These are phyloP conservation scores for Caenorhabditis latens DNA, from an alignment of 1,140 invertebrate genomes.

Conservation along the genomic window DNA sequence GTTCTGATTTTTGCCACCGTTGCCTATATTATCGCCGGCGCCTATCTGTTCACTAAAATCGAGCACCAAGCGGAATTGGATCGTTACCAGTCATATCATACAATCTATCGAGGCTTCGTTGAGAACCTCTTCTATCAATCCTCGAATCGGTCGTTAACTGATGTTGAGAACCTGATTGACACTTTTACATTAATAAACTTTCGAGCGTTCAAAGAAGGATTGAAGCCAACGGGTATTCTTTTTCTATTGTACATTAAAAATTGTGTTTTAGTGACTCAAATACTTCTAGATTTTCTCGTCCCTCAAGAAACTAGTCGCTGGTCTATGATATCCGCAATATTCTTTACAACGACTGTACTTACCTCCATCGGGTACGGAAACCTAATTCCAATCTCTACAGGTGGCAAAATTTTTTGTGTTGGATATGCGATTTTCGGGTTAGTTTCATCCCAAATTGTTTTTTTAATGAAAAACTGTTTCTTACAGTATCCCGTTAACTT, in stretches of 20 bases:
- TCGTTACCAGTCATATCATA: constrained; percentile 38
- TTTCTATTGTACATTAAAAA: no score
- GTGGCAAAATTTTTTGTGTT: constrained; percentile 52
- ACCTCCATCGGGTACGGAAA: constrained; percentile 58
- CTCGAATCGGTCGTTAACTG: neutral
- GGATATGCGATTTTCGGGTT: constrained; percentile 58
- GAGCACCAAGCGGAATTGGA: constrained; percentile 41
- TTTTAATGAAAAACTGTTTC: neutral
- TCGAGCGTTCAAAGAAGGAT: constrained; percentile 40
- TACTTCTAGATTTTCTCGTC: constrained; percentile 22
- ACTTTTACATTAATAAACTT: constrained; percentile 18
- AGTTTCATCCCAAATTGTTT: neutral
- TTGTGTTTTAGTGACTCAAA: neutral
- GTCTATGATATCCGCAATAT: constrained; percentile 45
- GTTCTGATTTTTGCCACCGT: constrained; percentile 38
- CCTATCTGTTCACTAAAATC: constrained; percentile 26
- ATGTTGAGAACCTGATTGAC: constrained; percentile 35
- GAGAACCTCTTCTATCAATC: constrained; percentile 24
- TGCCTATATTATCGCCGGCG: constrained; percentile 43
- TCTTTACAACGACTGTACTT: constrained; percentile 57
- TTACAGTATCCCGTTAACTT: constrained; percentile 47
- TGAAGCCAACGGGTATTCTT: constrained; percentile 20
- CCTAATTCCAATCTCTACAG: constrained; percentile 31
- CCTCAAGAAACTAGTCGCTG: constrained; percentile 38
- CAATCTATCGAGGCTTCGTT: constrained; percentile 3